These are phyloP conservation scores for Argya squamiceps DNA, from an alignment of 2,797 vertebrate genomes.

Conservation along the genomic window DNA sequence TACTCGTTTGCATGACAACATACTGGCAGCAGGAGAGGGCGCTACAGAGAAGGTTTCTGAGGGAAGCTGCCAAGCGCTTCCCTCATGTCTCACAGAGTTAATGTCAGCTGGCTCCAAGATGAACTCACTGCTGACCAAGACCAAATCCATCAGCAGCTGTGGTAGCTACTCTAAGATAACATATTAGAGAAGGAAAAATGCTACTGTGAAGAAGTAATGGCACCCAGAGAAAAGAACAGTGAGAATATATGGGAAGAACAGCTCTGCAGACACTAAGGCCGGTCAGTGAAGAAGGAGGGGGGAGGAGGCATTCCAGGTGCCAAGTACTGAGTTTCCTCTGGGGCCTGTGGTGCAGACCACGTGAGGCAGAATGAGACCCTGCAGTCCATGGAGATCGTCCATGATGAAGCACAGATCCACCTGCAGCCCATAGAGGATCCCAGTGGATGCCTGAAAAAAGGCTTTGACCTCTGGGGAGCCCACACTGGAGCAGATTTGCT, in stretches of 20 bases:
- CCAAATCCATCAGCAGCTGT: neutral
- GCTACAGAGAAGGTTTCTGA: neutral
- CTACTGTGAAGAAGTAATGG: neutral
- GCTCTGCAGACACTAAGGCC: no score
- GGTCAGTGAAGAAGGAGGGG: neutral
- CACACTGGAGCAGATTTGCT: neutral
- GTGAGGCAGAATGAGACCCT: no score
- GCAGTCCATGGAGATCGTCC: neutral
- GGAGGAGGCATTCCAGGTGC: neutral
- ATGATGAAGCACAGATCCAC: neutral
- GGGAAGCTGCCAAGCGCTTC: neutral
- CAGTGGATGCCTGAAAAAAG: neutral
- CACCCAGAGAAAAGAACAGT: neutral
- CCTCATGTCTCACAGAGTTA: neutral
- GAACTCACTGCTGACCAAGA: neutral
- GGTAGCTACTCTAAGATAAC: neutral
- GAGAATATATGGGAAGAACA: neutral
- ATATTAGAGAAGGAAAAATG: neutral
- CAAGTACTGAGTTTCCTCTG: neutral
- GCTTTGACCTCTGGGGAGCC: neutral
- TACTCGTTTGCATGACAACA: neutral
- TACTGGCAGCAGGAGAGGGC: neutral
- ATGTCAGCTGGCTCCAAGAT: neutral
- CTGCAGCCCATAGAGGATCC: no score
- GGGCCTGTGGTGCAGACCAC: neutral